Percentiles rank a stretch among this genome's conserved stretches.
These are phyloP conservation scores for Tribolium madens DNA, from an alignment of 1,140 invertebrate species.

Conservation along the genomic window DNA sequence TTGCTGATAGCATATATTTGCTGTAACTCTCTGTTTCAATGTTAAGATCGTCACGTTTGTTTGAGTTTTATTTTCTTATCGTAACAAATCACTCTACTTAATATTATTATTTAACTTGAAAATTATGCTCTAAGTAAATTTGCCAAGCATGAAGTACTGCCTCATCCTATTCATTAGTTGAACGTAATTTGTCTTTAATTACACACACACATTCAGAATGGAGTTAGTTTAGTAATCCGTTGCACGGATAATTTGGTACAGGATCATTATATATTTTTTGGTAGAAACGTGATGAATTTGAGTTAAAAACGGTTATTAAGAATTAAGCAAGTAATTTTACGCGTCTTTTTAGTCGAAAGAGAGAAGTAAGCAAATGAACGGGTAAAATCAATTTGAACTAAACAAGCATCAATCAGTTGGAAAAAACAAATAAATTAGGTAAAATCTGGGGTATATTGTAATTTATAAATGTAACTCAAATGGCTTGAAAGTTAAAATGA, in stretches of 20 bases:
- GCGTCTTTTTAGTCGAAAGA: not conserved
- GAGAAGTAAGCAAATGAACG: not conserved
- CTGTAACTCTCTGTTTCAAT: not conserved
- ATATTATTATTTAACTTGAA: constrained; percentile 28
- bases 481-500: constrained; percentile 46
- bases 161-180: constrained; percentile 36
- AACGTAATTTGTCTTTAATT: constrained; percentile 26
- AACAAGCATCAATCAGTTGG: constrained; percentile 26
- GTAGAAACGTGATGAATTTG: not conserved
- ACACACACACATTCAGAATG: constrained; percentile 11
- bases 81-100: constrained; percentile 2
- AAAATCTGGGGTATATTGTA: constrained; percentile 44
- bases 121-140: constrained; percentile 16
- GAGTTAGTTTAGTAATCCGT: constrained; percentile 12
- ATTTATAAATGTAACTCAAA: constrained; percentile 46
- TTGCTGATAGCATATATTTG: not conserved
- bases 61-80: constrained; percentile 25
- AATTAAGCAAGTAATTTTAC: constrained; percentile 1
- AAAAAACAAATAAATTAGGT: constrained; percentile 35
- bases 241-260: not conserved
- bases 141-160: constrained; percentile 25
- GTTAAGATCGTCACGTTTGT: constrained; percentile 24
- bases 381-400: constrained; percentile 12
- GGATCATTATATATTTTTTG: not conserved
- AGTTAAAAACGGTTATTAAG: constrained; percentile 33